phyloP scores from a whole-genome alignment of 2,113 vertebrate species.

The Caracal caracal region DNA sequence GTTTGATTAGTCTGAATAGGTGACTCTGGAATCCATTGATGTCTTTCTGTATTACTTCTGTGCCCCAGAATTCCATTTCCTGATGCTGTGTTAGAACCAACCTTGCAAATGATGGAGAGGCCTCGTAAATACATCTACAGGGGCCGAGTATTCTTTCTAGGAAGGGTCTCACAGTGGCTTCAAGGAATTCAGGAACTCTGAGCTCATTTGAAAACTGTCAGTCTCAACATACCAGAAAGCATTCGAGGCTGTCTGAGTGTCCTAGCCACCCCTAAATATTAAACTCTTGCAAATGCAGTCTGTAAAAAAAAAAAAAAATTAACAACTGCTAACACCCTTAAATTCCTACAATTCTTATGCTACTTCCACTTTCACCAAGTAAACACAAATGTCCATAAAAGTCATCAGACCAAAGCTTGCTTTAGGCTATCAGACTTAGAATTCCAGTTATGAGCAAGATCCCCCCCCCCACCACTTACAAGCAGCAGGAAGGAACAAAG shows the following conservation, averaged over 20 bases:
- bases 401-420: slow-evolving; percentile 20
- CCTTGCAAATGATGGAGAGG: background rate
- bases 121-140: background rate
- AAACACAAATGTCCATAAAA: slow-evolving; percentile 48
- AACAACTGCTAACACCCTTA: background rate
- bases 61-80: background rate
- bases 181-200: slow-evolving; percentile 26
- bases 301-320: background rate
- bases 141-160: background rate
- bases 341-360: slow-evolving; percentile 44
- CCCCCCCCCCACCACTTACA: background rate
- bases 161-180: slow-evolving; percentile 25
- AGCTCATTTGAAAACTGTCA: background rate
- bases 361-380: slow-evolving; percentile 45
- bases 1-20: background rate
- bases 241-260: background rate
- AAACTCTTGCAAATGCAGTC: background rate
- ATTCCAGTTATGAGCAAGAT: background rate
- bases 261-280: background rate
- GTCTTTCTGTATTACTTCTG: background rate
- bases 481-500: slow-evolving; percentile 28
- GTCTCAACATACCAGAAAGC: background rate
- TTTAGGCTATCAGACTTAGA: slow-evolving; percentile 34
- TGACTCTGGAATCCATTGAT: background rate
- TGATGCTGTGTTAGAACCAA: background rate